Conservation (phyloP, 2,797 vertebrate species). For the Pristis pectinata region DNA sequence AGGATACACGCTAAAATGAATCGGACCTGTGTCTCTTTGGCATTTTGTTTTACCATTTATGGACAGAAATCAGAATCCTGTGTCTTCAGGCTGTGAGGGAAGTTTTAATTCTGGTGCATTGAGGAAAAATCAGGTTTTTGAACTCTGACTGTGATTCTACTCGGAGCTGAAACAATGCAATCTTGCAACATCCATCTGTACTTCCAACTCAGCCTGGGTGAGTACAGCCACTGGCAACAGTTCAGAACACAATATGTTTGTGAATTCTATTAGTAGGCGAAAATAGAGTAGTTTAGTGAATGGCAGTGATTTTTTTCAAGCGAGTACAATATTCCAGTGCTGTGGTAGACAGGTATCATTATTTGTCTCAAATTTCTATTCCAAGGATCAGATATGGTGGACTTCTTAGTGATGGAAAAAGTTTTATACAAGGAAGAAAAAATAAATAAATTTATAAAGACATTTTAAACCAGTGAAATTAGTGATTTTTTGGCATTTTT, state of each 20-base stretch:
- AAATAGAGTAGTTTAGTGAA: neutral
- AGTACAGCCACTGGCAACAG: neutral
- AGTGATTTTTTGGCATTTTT: too few species aligned
- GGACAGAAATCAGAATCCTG: neutral
- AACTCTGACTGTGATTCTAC: neutral
- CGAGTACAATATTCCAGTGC: neutral
- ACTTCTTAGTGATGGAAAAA: neutral
- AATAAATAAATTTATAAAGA: neutral
- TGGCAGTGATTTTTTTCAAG: slow-evolving; percentile 14
- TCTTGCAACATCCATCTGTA: neutral
- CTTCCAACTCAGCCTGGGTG: neutral
- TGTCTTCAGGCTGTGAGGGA: slow-evolving; percentile 1
- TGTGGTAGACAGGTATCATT: neutral
- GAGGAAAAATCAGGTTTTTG: slow-evolving; percentile 20
- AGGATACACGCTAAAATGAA: slow-evolving; percentile 6
- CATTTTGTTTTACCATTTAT: slow-evolving; percentile 22
- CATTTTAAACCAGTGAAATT: neutral
- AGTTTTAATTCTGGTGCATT: slow-evolving; percentile 16
- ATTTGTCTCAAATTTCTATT: neutral
- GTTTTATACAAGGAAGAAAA: neutral
- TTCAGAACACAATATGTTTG: neutral
- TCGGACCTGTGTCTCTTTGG: neutral
- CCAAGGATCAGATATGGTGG: neutral
- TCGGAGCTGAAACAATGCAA: slow-evolving; percentile 27
- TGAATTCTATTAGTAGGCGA: neutral